phyloP scores from a whole-genome alignment of 2,888 invertebrate genomes.

The Malthinus flaveolus region DNA sequence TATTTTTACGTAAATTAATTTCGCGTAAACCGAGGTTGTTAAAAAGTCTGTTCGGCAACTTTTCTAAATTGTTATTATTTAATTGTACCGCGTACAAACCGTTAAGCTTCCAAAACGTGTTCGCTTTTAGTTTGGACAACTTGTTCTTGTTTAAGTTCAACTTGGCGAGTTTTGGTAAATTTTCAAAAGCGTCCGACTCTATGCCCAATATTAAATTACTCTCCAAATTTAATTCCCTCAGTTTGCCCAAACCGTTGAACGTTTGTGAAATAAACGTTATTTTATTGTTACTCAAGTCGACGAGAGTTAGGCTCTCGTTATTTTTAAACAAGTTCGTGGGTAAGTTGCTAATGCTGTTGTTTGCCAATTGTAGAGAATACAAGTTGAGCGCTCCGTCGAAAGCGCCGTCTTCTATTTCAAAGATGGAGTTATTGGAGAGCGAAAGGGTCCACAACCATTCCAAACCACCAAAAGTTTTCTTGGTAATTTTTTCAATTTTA shows the following conservation, averaged over 20 bases:
- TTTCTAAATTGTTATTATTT: not conserved
- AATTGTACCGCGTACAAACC: too few species aligned
- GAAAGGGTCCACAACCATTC: not conserved
- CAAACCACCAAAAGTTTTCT: slow-evolving; percentile 2
- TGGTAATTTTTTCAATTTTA: not conserved
- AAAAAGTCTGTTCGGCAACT: not conserved
- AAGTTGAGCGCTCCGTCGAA: not conserved
- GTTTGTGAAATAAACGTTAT: not conserved
- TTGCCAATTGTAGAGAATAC: too few species aligned
- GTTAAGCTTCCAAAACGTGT: too few species aligned
- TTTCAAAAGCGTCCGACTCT: not conserved
- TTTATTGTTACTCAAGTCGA: not conserved
- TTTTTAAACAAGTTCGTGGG: not conserved
- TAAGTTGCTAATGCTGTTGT: not conserved
- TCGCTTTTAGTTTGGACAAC: not conserved
- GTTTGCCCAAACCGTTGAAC: not conserved
- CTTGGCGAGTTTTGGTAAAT: not conserved
- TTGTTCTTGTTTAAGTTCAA: not conserved
- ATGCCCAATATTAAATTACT: not conserved
- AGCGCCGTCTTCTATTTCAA: not conserved
- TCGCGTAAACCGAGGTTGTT: not conserved
- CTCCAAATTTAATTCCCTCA: not conserved
- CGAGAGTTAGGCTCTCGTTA: not conserved
- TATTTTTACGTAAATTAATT: not conserved
- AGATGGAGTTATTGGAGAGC: slow-evolving; percentile 9